Evolutionary conservation across 2,888 invertebrate genomes (phyloP).

Genomic region (Drosophila eohydei): DNA sequence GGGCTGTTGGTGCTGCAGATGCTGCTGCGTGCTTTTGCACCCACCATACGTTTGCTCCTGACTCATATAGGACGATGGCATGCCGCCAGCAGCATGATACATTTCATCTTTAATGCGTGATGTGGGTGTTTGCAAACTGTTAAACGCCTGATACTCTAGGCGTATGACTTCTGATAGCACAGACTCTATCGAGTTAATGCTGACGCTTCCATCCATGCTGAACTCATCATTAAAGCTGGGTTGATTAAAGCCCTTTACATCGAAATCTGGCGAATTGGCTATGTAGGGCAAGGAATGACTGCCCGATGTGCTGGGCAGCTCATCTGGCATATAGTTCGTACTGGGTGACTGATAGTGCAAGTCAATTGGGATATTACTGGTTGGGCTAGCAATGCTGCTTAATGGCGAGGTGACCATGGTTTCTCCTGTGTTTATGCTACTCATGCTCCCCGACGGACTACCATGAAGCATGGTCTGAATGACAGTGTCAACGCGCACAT

Average conservation of each 20-base stretch:
- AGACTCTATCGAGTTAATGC: slow-evolving; percentile 89
- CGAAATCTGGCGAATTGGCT: slow-evolving; percentile 68
- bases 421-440: slow-evolving; percentile 42
- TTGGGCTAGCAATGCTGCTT: slow-evolving; percentile 52
- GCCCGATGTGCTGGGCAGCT: slow-evolving; percentile 71
- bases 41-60: slow-evolving; percentile 36
- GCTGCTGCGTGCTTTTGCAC: slow-evolving; percentile 51
- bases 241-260: slow-evolving; percentile 73
- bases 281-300: slow-evolving; percentile 52
- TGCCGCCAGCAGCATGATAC: slow-evolving; percentile 57
- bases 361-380: slow-evolving; percentile 53
- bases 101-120: slow-evolving; percentile 77
- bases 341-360: slow-evolving; percentile 69
- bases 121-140: slow-evolving; percentile 65
- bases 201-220: slow-evolving; percentile 57
- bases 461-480: slow-evolving; percentile 73
- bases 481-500: slow-evolving; percentile 62
- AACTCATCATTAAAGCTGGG: slow-evolving; percentile 63
- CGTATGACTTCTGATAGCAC: slow-evolving; percentile 94
- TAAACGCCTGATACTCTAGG: slow-evolving; percentile 90
- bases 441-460: slow-evolving; percentile 50
- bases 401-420: slow-evolving; percentile 45
- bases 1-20: slow-evolving; percentile 63
- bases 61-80: slow-evolving; percentile 23
- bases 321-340: slow-evolving; percentile 42